Base-by-base conservation (phyloP, 2,888 invertebrate species). In the Dione vanillae region DNA sequence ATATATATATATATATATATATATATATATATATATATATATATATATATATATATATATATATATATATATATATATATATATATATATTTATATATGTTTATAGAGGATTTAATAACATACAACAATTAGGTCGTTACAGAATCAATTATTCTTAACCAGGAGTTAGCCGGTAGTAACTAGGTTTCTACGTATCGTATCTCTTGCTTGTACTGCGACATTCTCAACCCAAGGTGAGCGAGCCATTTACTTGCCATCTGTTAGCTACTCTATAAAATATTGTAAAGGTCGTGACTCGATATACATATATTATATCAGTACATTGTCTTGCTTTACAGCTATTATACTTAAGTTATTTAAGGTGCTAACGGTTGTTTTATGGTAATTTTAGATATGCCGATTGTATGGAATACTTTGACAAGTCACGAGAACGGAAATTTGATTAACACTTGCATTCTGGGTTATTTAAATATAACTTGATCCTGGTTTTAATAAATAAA, bases 201-300 rank as follows among this genome's bases (percentile, higher is more conserved):
- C 43, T 74, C 72, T 71, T 70, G 69, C 47, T 74, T 80, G 78
- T 79, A 82, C 80, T 83, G 77, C 82, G 82, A 83, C 87, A 86
- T 86, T 87, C 86, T 80, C 78, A 75, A 76, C 68, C 79, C 87
- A 87, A 87, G 87, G 87, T 85, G 83, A 87, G 65, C 86, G 58
- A 78, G 85, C 85, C 85, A 74, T 78, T 85, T 85, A 86, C 86
- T 81, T 71, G 79, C 70, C 80, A 81, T 79, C 80, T 79, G 78
- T 76, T 78, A 75, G 79, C 77, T 80, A 84, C 75, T 74, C 69
- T 81, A 83, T 83, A 85, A 82, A 80, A 77, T 77, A 79, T 80
- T 80, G 74, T 80, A 88, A 89, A 89, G 88, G 88, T 86, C 87
- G 88, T 88, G 88, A 88, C 88, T 84, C 51, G 82, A 78, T 79